Percentiles rank a stretch among this genome's conserved stretches.
phyloP scores from a whole-genome alignment of 2,113 vertebrate genomes.

The Lasiurus cinereus region DNA sequence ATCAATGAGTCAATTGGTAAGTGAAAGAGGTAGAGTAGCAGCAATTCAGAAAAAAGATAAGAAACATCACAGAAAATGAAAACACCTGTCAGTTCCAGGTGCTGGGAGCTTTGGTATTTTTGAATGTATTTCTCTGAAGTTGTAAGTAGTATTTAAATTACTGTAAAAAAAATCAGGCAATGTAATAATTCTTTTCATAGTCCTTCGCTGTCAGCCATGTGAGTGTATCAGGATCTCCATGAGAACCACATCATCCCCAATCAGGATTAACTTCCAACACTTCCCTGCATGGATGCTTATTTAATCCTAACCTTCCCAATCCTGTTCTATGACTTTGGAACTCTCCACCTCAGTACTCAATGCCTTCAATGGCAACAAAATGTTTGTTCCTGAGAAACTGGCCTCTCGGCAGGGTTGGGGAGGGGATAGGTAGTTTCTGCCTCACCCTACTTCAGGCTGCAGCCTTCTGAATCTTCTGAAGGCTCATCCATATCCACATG shows the following conservation, averaged over 20 bases:
- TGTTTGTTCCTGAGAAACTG: neutral
- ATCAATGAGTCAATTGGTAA: neutral
- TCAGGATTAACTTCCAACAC: neutral
- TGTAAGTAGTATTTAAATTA: neutral
- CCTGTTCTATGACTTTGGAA: too few relatives aligned
- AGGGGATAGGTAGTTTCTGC: neutral
- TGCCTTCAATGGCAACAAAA: neutral
- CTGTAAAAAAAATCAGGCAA: neutral
- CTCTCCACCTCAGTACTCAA: neutral
- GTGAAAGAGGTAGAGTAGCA: neutral
- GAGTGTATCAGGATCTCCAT: neutral
- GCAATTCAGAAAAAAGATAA: neutral
- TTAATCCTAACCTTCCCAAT: too few relatives aligned
- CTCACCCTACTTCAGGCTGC: neutral
- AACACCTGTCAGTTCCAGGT: neutral
- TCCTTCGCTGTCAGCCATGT: neutral
- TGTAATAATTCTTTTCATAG: neutral
- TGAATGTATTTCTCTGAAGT: neutral
- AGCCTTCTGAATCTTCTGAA: neutral
- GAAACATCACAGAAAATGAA: neutral
- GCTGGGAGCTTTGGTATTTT: neutral
- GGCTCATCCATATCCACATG: rapidly evolving
- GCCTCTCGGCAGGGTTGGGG: neutral
- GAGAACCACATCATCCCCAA: neutral
- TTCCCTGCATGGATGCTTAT: neutral